Percentiles rank a stretch among this genome's conserved stretches.
Evolutionary conservation across 1,140 invertebrate genomes (phyloP).

Genomic region (Pogonomyrmex californicus): DNA sequence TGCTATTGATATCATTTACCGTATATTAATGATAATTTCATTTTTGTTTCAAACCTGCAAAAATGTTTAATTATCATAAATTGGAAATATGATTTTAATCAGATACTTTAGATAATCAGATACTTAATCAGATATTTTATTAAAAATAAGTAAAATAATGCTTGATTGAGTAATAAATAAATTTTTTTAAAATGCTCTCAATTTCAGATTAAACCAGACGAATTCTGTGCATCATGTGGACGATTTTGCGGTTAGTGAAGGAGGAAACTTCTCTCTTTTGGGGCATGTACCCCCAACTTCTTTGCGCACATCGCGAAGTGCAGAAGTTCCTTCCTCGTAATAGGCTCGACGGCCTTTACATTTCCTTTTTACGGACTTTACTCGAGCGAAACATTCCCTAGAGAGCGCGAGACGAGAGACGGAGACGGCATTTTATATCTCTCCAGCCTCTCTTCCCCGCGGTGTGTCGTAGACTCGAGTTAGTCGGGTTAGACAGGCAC

Average conservation of each 20-base stretch:
- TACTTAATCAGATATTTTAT: background rate
- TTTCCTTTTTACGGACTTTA: slow-evolving; percentile 69
- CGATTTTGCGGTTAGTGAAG: slow-evolving; percentile 14
- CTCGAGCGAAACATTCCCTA: slow-evolving; percentile 69
- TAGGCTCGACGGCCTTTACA: slow-evolving; percentile 66
- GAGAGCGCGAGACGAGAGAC: slow-evolving; percentile 60
- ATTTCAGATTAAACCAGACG: background rate
- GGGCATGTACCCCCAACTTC: background rate
- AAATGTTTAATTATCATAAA: background rate
- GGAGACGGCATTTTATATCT: slow-evolving; percentile 70
- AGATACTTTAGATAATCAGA: too few species aligned
- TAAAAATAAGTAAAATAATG: background rate
- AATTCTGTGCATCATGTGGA: background rate
- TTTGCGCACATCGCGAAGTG: slow-evolving; percentile 3
- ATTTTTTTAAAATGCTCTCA: background rate
- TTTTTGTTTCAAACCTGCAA: background rate
- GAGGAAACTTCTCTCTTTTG: slow-evolving; percentile 3
- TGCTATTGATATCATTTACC: background rate
- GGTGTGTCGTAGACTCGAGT: slow-evolving; percentile 63
- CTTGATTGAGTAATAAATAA: background rate
- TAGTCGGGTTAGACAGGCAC: slow-evolving; percentile 61
- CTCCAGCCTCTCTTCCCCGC: slow-evolving; percentile 43
- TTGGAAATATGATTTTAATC: background rate
- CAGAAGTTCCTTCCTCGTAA: slow-evolving; percentile 59
- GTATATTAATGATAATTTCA: background rate